Evolutionary conservation across 2,113 vertebrate species (phyloP), one percentile per base, ranked within the genome.

Genomic region (Dolichotis patagonum): DNA sequence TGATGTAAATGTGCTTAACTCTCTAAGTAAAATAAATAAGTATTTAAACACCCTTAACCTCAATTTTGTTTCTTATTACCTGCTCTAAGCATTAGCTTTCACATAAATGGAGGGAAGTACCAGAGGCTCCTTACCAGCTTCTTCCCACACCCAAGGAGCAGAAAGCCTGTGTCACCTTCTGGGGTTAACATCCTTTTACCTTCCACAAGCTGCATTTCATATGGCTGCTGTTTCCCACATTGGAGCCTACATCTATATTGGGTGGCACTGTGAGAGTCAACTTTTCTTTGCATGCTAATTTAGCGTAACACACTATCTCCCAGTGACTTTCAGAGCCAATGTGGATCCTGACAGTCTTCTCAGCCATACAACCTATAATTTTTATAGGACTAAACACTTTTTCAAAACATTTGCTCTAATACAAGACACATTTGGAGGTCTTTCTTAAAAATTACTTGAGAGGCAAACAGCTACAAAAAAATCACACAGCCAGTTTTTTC

Each of bases 211-310:
- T 49, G 52, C 62, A 92, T 95, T 92, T 60, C 67, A 78, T 9
- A 78, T 52, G 92, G 28, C 88, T 96, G 54, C 54, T 91, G 7
- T 62, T 84, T 84, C 46, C 63, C 43, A 96, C 60, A 75, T 62
- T 75, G 4, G 46, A 75, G 71, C 49, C 52, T 3, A 26, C 92
- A n/a, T 28, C 82, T 95, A 78, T 90, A 86, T 90, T 95, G 85
- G 91, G 88, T 30, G 19, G 41, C 65, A 62, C 63, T 60, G 78
- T 69, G 32, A 96, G 67, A 94, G 24, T 88, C 85, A 96, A 96
- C 96, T 98, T 98, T 96, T 88, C 85, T 96, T 69, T 86, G 85
- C 81, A 94, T 96, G 81, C 26, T 92, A 90, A 95, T 94, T 46
- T 63, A 28, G 60, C 49, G 71, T 43, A 88, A 87, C 17, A 11